Base-by-base conservation (phyloP, 1,140 invertebrate species). In the Zeugodacus cucurbitae region DNA sequence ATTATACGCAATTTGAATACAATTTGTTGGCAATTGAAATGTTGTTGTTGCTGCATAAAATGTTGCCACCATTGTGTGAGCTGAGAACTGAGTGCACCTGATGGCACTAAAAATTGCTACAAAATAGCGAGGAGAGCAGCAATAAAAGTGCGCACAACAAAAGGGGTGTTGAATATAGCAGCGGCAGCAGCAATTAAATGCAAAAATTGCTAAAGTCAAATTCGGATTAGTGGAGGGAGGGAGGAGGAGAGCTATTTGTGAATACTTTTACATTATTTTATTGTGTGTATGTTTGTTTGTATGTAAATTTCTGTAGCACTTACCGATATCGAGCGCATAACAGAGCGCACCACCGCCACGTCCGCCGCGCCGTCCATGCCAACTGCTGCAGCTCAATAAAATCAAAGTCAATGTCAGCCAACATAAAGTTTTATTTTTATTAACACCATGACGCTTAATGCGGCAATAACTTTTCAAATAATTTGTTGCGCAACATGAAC, bases 371-470 rank as follows among this genome's bases (percentile, higher is more conserved):
- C 48, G 82, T 87, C 85, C 88, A 88, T 86, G 48, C 85, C 85
- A 86, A 86, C 48, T 59, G 88, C 62, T 88, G 87, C 88, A 85
- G 85, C 88, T 88, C 90, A 92, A 90, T 92, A 92, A 91, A 92
- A 92, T 91, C 91, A 91, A 91, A 91, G 90, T 90, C 90, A 91
- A 90, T 92, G 91, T 90, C 91, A 92, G 91, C 91, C 90, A 90
- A 88, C 89, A 92, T 92, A 92, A 92, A 91, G 90, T 91, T 92
- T 92, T 92, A 92, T 90, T 90, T 89, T 92, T 92, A 92, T 92
- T 92, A 92, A 91, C 90, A 91, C 90, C 88, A 90, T 91, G 90
- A 89, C 89, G 90, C 89, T 90, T 90, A 91, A 90, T 91, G 89
- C 78, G 90, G 89, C 91, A 90, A 91, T 92, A 91, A 91, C 90